Evolutionary conservation across 2,888 invertebrate species (phyloP), one percentile per base, ranked within the genome.

Genomic region (Neoascia interrupta): DNA sequence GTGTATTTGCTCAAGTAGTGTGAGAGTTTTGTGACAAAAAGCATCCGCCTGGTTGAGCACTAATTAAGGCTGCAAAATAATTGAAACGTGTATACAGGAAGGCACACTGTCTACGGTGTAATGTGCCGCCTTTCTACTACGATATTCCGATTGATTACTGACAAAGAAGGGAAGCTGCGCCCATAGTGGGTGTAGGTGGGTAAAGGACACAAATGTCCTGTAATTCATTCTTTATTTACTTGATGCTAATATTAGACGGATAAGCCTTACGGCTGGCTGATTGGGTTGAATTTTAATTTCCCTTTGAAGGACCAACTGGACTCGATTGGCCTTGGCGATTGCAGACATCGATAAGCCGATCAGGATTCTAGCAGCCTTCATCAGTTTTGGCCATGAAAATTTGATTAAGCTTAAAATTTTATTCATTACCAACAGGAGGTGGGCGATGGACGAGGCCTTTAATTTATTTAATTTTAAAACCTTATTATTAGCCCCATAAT

Each of bases 1-100:
- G 10, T n/a, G 36, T 31, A 8, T 10, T 11, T 0, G 16, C 16
- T 13, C 3, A 18, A 8, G 23, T 8, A 13, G 51, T 19, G 36
- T 47, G 63, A 21, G 28, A 39, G 53, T 10, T 39, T 58, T 60
- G 60, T 53, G 37, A 60, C 26, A 53, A 60, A 70, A 53, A 51
- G 6, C 51, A 39, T 21, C 36, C 36, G 23, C 34, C 51, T 19
- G 61, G 60, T 26, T 53, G 43, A 70, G 37, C 69, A 70, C 69
- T 70, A 70, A 70, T 70, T 70, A 70, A 70, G 60, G 60, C 60
- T 60, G 60, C 39, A 60, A 60, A 53, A 70, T 70, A 70, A 70
- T 70, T 70, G 37, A 69, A 69, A 23, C 19, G 23, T 53, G 11
- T 43, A 36, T 58, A 58, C 56, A 66, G 49, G 19, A 49, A 10